A percentile compares a stretch with the other conserved stretches of the same genome.
Evolutionary conservation across 2,797 vertebrate genomes (phyloP).

Genomic region (Pseudopleuronectes americanus): DNA sequence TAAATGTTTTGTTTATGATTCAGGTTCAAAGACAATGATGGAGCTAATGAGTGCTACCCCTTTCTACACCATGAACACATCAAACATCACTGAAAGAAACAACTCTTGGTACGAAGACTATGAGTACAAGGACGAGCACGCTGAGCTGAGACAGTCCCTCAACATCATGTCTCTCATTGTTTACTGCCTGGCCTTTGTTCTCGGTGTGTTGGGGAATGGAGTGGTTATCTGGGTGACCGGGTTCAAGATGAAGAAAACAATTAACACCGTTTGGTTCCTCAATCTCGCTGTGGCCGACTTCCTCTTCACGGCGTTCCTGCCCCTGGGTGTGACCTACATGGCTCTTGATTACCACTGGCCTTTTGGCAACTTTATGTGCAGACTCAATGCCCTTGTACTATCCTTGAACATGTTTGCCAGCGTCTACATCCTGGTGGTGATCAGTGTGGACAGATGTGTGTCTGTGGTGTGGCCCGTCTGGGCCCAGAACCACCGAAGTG

Average conservation of each 20-base stretch:
- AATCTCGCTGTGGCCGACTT: slow-evolving; percentile 92
- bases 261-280: slow-evolving; percentile 92
- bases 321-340: slow-evolving; percentile 86
- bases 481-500: slow-evolving; percentile 89
- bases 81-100: slow-evolving; percentile 25
- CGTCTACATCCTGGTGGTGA: slow-evolving; percentile 89
- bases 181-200: slow-evolving; percentile 84
- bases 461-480: slow-evolving; percentile 89
- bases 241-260: slow-evolving; percentile 92
- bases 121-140: slow-evolving; percentile 70
- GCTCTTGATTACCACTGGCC: slow-evolving; percentile 90
- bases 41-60: too few species aligned
- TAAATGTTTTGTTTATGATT: too few species aligned
- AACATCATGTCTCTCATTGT: slow-evolving; percentile 83
- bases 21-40: too few species aligned
- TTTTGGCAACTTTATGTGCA: slow-evolving; percentile 91
- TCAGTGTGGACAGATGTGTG: slow-evolving; percentile 89
- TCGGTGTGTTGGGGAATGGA: slow-evolving; percentile 89
- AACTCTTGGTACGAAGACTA: slow-evolving; percentile 61
- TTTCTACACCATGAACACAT: too few species aligned
- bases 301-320: slow-evolving; percentile 90
- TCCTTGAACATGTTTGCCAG: slow-evolving; percentile 93
- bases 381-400: slow-evolving; percentile 85
- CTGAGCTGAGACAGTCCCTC: slow-evolving; percentile 73
- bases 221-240: slow-evolving; percentile 91